Evolutionary conservation across 1,140 invertebrate species (phyloP), one percentile per base, ranked within the genome.

Genomic region (Xylocopa sonorina): DNA sequence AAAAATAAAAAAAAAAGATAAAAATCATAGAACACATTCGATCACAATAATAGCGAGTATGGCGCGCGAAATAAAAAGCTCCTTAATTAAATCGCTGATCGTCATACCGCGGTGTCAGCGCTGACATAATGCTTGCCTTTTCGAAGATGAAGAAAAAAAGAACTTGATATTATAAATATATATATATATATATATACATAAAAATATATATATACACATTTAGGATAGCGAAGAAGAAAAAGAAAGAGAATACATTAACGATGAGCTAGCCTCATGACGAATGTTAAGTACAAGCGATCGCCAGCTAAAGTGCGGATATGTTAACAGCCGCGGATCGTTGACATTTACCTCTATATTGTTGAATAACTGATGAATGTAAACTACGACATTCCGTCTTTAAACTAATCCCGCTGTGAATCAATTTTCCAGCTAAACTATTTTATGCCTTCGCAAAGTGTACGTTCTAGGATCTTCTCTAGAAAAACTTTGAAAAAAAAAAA

Each of bases 261-360:
- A 88, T 86, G 86, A 90, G 89, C 89, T 90, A 89, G 89, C 89
- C 89, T 90, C 89, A 82, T 34, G 53, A 89, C 27, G 62, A 82
- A 85, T 85, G 82, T 88, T 73, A 84, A 89, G 89, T 90, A 90
- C 88, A 90, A 89, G 88, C 72, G 81, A 87, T 81, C 46, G 79
- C n/a, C 82, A 86, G 80, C 78, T 60, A 79, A 83, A 10, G 43
- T 66, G 43, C 64, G 62, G 80, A 62, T 9, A 76, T 69, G 68
- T 82, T 77, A 85, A 76, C 63, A 76, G 32, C 18, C 27, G 41
- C 48, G 38, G 63, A 51, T 71, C 34, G 66, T 85, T 82, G 80
- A 82, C 69, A 81, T 85, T 68, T 69, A 73, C 71, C 75, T 66
- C 72, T 81, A 72, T 82, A 67, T 78, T 66, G 83, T 86, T 74